Evolutionary conservation across 2,888 invertebrate species (phyloP).

Genomic region (Anorthoa munda): DNA sequence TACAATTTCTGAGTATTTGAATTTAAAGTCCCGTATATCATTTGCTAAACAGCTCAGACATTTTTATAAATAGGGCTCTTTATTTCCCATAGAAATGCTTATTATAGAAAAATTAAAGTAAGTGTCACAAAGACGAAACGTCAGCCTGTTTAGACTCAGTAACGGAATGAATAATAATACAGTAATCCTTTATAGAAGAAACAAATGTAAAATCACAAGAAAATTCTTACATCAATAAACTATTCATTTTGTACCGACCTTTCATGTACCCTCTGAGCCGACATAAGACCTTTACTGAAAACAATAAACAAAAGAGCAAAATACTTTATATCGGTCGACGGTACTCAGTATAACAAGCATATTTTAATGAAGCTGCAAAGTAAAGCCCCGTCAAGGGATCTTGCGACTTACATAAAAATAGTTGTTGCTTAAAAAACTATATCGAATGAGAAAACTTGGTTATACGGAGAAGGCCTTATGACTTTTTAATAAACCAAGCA

Average conservation of each 20-base stretch:
- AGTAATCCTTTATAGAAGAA: constrained; percentile 2
- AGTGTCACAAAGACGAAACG: neutral
- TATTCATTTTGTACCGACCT: constrained; percentile 3
- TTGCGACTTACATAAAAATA: constrained; percentile 19
- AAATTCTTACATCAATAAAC: neutral
- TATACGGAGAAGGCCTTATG: too few species aligned
- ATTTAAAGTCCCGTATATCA: too few species aligned
- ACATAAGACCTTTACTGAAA: constrained; percentile 24
- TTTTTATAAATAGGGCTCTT: too few species aligned
- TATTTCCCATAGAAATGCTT: too few species aligned
- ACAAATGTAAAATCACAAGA: neutral
- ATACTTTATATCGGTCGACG: neutral
- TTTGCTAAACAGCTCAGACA: too few species aligned
- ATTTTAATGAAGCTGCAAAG: constrained; percentile 45
- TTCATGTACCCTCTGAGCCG: constrained; percentile 21
- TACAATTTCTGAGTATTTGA: too few species aligned
- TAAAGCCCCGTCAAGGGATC: constrained; percentile 1
- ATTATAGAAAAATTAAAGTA: neutral
- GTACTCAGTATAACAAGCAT: constrained; percentile 36
- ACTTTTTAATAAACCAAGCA: too few species aligned
- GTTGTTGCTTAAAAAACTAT: constrained; percentile 9
- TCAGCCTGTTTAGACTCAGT: neutral
- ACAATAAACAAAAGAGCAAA: constrained; percentile 31
- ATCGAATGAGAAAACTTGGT: neutral
- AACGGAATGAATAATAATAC: neutral